A percentile compares a stretch with the other conserved stretches of the same genome.
These are phyloP conservation scores for Hephaestus fuliginosus DNA, from an alignment of 2,797 vertebrate genomes.

Conservation along the genomic window DNA sequence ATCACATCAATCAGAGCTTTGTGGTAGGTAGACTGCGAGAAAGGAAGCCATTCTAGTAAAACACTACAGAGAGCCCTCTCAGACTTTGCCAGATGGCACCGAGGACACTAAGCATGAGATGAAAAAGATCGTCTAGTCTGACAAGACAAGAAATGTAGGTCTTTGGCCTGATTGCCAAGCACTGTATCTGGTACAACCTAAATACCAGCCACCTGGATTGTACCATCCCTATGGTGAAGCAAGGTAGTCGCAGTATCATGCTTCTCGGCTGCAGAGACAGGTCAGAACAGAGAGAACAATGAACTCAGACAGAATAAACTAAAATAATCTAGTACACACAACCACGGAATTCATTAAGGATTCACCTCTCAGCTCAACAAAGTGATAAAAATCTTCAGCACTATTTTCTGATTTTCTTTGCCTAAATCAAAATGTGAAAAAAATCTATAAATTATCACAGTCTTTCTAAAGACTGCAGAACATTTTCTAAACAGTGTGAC, in stretches of 20 bases:
- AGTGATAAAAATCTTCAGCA: not conserved
- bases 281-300: not conserved
- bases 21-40: not conserved
- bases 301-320: not conserved
- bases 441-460: conserved; percentile 1
- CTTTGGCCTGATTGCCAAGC: conserved; percentile 20
- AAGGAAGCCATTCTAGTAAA: conserved; percentile 4
- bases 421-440: not conserved
- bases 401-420: not conserved
- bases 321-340: not conserved
- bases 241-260: not conserved
- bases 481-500: not conserved
- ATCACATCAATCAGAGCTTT: conserved; percentile 24
- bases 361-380: not conserved
- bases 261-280: not conserved
- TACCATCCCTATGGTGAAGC: not conserved
- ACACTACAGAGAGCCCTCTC: conserved; percentile 7
- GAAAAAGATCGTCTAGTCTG: conserved; percentile 19
- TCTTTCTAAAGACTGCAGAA: not conserved
- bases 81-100: conserved; percentile 27
- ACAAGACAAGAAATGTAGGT: conserved; percentile 24
- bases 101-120: conserved; percentile 5
- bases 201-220: conserved; percentile 15
- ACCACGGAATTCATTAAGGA: conserved; percentile 6
- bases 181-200: conserved; percentile 9